Conservation (phyloP, 2,888 invertebrate species). For the Cerastoderma edule region DNA sequence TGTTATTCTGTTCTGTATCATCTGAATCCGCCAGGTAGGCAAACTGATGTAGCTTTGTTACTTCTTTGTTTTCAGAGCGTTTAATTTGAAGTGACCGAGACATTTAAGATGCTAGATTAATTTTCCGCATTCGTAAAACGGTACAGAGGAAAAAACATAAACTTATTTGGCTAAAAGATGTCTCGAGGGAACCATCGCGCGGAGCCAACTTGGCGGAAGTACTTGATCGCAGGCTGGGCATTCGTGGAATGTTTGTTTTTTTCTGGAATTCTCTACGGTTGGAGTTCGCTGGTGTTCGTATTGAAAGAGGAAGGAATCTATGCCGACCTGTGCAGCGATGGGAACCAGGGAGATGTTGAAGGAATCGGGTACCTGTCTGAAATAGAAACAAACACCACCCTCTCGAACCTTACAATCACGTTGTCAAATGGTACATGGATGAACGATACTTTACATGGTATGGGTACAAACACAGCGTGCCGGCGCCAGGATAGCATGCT, state of each 20-base stretch:
- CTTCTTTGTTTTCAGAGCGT: too few relatives aligned
- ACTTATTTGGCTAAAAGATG: too few relatives aligned
- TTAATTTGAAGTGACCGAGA: too few relatives aligned
- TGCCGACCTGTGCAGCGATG: slow-evolving; percentile 52
- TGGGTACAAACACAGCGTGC: slow-evolving; percentile 12
- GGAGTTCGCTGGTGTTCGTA: slow-evolving; percentile 72
- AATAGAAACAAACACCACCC: background rate
- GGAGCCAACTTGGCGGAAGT: slow-evolving; percentile 40
- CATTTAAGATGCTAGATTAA: too few relatives aligned
- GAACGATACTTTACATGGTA: background rate
- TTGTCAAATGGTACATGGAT: background rate
- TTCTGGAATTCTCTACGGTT: slow-evolving; percentile 74
- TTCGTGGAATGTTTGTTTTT: slow-evolving; percentile 71
- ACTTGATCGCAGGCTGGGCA: slow-evolving; percentile 64
- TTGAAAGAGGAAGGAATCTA: slow-evolving; percentile 70
- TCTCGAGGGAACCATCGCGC: too few relatives aligned
- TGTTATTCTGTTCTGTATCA: too few relatives aligned
- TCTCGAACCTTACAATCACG: background rate
- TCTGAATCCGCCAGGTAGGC: too few relatives aligned
- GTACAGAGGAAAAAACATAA: too few relatives aligned
- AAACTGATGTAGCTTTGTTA: too few relatives aligned
- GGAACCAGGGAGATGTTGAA: too few relatives aligned
- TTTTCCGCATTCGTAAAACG: too few relatives aligned
- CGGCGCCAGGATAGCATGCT: slow-evolving; percentile 61
- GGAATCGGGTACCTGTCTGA: too few relatives aligned